Base-by-base conservation (phyloP, 2,113 vertebrate species). In the Ibidorhyncha struthersii region DNA sequence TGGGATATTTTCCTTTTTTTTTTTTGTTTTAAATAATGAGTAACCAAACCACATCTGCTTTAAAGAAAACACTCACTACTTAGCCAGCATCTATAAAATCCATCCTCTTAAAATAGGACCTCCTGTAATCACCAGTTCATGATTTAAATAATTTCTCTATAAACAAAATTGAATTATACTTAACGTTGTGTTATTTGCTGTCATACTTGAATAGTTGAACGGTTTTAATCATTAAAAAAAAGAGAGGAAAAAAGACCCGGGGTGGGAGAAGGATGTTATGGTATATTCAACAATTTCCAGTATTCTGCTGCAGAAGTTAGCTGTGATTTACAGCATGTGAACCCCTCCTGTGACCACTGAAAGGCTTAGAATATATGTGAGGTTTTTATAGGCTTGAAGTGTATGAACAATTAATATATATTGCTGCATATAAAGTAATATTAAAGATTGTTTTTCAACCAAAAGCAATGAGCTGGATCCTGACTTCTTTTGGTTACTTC, bases 191-290 rank as follows among this genome's bases (percentile, higher is more conserved):
- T 8, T 66, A 41, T 86, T 65, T 74, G 6, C 8, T 71, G 21
- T 5, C 6, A 30, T 40, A 34, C 3, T 49, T 38, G 25, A 73
- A 58, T 30, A 89, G 27, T 12, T 56, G 7, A 79, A 73, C 23
- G 32, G 3, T 55, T 87, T 69, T 45, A 82, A 40, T 40, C 65
- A 6, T 9, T 40, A 22, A 59, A 56, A 52, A 49, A 52, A 56
- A 40, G 40, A 41, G 3, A 21, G 2, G 0, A 26, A 43, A 79
- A 86, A 61, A 56, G 2, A 26, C 2, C 3, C 77, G 6, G 0
- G 2, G 0, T 72, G 5, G 30, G 12, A 86, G 21, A 72, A 58
- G 4, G 8, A 49, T 38, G 6, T 25, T 9, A 45, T 40, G 15
- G 84, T 40, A 18, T 3, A 23, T 79, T 85, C 13, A 62, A 38